Evolutionary conservation across 1,140 invertebrate species (phyloP), one percentile per base, ranked within the genome.

Genomic region (Bicyclus anynana): DNA sequence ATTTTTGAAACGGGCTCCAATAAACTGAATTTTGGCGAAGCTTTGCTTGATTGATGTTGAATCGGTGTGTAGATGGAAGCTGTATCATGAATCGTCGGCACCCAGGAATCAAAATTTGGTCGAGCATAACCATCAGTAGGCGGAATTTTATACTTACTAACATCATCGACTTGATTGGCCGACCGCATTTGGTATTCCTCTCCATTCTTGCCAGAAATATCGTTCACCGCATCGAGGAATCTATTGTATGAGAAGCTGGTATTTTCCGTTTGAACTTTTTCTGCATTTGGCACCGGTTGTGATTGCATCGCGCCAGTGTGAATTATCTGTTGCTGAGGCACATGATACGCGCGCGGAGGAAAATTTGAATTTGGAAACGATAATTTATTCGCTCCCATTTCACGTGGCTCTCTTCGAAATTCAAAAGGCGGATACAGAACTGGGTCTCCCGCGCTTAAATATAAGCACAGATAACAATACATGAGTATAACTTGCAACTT

Each of bases 1-100:
- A 69, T 66, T 54, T 79, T 82, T 9, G 73, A 49, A 9, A 74
- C 40, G 10, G 80, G 73, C 53, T 78, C 71, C n/a, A 77, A 18
- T 10, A 82, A 35, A 51, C 58, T 62, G 12, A 62, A 66, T 55
- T 62, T 66, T 9, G 59, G 54, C 29, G 46, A 33, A 10, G 12
- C 20, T 35, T 46, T 40, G 18, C 16, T 23, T 38, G 52, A 21
- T 47, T 56, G 46, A 21, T 54, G 29, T 38, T 42, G 44, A 50
- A 59, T 21, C 13, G 21, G 16, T 27, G 17, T 18, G 20, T 48
- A 51, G 17, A 38, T 48, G 14, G 58, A 50, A 14, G 48, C n/a
- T 7, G 52, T 35, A 16, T 50, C 58, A 18, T 60, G 52, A 26
- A 54, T 40, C 10, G 57, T 35, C 10, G 44, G 47, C 16, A 27